Conservation (phyloP, 1,140 invertebrate genomes). For the Cotesia chilonis region DNA sequence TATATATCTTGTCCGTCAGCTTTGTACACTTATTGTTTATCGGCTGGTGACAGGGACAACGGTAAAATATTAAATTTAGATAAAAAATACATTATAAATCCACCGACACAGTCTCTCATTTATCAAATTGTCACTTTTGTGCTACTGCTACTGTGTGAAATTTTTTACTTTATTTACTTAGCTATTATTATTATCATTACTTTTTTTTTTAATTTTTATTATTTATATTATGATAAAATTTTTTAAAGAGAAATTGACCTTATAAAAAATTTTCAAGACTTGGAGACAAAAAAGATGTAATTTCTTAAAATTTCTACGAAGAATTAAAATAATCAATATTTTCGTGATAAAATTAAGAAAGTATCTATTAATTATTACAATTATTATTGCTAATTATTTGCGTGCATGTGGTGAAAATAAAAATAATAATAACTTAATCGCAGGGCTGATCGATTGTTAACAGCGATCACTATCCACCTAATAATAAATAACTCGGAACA, state of each 20-base stretch:
- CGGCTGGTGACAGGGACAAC: conserved; percentile 39
- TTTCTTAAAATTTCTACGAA: too few relatives aligned
- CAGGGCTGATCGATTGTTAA: conserved; percentile 9
- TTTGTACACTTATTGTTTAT: conserved; percentile 54
- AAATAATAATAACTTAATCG: not conserved
- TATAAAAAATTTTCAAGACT: too few relatives aligned
- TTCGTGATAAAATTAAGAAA: too few relatives aligned
- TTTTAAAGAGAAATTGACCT: too few relatives aligned
- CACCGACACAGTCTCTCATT: too few relatives aligned
- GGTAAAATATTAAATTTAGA: conserved; percentile 37
- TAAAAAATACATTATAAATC: not conserved
- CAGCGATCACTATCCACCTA: conserved; percentile 25
- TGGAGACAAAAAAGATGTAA: too few relatives aligned
- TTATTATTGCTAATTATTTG: not conserved
- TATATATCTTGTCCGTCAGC: not conserved
- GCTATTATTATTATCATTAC: not conserved
- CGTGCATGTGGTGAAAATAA: not conserved
- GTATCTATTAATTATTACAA: too few relatives aligned
- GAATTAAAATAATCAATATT: too few relatives aligned
- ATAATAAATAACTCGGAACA: conserved; percentile 60
- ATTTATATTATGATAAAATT: too few relatives aligned
- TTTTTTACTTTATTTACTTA: not conserved
- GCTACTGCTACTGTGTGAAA: not conserved
- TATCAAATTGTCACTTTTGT: too few relatives aligned
- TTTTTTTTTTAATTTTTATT: not conserved